phyloP scores from a whole-genome alignment of 2,888 invertebrate genomes.

The Machimus rusticus region DNA sequence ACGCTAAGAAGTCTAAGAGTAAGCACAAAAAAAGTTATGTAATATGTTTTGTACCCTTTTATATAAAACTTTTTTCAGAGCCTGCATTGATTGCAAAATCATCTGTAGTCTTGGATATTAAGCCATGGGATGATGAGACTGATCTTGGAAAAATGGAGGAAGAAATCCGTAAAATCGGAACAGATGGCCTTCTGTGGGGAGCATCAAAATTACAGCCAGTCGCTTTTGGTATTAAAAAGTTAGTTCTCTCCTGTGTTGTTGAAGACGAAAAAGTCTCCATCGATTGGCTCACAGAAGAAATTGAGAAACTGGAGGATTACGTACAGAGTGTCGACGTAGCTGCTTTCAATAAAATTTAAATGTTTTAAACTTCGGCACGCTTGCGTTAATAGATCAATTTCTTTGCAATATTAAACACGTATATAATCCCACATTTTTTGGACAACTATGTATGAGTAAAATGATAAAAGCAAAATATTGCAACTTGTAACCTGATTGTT shows the following conservation, averaged over 20 bases:
- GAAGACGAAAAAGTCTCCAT: constrained; percentile 96
- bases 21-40: constrained; percentile 53
- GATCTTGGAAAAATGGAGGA: constrained; percentile 87
- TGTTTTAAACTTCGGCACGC: background rate
- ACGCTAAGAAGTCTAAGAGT: constrained; percentile 91
- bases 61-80: constrained; percentile 65
- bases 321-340: constrained; percentile 94
- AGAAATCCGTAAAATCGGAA: constrained; percentile 76
- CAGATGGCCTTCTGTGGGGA: constrained; percentile 94
- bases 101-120: constrained; percentile 91
- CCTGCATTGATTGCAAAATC: constrained; percentile 92
- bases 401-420: background rate
- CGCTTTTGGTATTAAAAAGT: constrained; percentile 90
- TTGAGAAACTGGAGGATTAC: constrained; percentile 83
- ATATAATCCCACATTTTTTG: background rate
- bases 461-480: background rate
- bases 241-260: constrained; percentile 91
- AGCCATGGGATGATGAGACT: constrained; percentile 91
- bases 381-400: background rate
- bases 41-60: background rate
- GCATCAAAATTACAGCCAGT: constrained; percentile 89
- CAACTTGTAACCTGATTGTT: background rate
- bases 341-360: constrained; percentile 91
- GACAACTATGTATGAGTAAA: background rate
- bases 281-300: constrained; percentile 86